A percentile compares a stretch with the other conserved stretches of the same genome.
Conservation (phyloP, 1,140 invertebrate genomes). For the Aphelinus atriplicis region DNA sequence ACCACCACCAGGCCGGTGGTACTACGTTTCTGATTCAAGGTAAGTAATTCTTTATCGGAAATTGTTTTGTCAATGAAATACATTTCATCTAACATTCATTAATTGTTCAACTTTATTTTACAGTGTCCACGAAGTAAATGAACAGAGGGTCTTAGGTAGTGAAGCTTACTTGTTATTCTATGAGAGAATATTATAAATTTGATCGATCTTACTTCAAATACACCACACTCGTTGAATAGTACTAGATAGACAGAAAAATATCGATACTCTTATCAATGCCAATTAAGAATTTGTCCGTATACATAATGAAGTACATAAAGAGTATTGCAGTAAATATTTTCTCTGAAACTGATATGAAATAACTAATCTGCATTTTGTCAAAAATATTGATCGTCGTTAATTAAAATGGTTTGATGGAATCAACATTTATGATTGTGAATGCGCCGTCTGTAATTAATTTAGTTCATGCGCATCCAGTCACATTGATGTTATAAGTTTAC, state of each 20-base stretch:
- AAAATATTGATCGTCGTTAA: constrained; percentile 9
- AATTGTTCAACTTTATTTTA: constrained; percentile 40
- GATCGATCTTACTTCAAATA: constrained; percentile 6
- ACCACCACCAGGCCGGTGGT: constrained; percentile 86
- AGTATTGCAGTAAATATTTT: constrained; percentile 21
- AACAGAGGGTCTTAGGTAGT: constrained; percentile 81
- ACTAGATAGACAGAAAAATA: constrained; percentile 12
- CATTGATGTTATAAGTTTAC: constrained; percentile 23
- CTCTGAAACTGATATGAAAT: neutral
- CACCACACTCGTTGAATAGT: constrained; percentile 6
- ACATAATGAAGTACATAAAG: neutral
- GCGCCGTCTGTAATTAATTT: constrained; percentile 1
- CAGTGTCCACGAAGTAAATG: constrained; percentile 80
- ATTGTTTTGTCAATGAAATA: neutral
- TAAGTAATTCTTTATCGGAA: constrained; percentile 39
- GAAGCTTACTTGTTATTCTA: constrained; percentile 99
- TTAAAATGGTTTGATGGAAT: constrained; percentile 22
- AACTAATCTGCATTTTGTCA: neutral
- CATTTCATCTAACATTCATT: neutral
- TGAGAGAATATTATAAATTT: constrained; percentile 81
- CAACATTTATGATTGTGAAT: neutral
- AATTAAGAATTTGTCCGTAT: constrained; percentile 9
- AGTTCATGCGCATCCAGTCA: neutral
- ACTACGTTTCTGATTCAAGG: constrained; percentile 89
- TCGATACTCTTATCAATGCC: neutral